phyloP scores from a whole-genome alignment of 23 tunicate genomes.

The Ciona savignyi region DNA sequence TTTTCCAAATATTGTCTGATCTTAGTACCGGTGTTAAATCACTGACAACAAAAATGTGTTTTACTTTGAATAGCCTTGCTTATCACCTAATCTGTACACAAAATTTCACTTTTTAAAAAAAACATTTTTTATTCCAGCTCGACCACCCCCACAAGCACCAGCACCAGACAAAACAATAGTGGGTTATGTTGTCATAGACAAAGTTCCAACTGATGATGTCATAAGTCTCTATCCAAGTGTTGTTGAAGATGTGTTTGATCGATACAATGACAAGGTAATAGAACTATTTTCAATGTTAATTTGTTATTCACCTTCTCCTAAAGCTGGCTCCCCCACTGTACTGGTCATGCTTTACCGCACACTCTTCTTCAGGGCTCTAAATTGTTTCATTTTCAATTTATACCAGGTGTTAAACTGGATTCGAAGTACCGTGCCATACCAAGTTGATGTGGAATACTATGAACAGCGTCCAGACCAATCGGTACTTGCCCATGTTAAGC shows the following conservation, averaged over 20 bases:
- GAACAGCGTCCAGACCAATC: slow-evolving; percentile 43
- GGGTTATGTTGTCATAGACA: not conserved
- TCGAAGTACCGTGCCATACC: slow-evolving; percentile 14
- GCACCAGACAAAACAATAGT: not conserved
- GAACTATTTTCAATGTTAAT: not conserved
- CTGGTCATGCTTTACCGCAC: too few species aligned
- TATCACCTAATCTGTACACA: too few species aligned
- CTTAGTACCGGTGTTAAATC: too few species aligned
- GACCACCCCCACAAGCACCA: not conserved
- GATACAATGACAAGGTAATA: slow-evolving; percentile 5
- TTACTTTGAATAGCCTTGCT: too few species aligned
- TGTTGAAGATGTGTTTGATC: not conserved
- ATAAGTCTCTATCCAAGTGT: slow-evolving; percentile 3
- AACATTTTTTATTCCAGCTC: not conserved
- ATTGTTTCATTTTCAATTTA: too few species aligned
- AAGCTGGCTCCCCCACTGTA: too few species aligned
- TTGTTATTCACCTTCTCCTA: too few species aligned
- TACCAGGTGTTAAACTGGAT: too few species aligned
- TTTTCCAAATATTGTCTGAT: too few species aligned
- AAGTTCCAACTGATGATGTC: not conserved
- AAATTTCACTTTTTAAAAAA: too few species aligned
- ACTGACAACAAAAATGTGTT: too few species aligned
- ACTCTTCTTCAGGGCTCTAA: too few species aligned
- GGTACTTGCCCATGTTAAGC: slow-evolving; percentile 23
- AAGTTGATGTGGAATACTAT: slow-evolving; percentile 56